Evolutionary conservation across 2,797 vertebrate genomes (phyloP).

Genomic region (Hippopotamyrus pictus): DNA sequence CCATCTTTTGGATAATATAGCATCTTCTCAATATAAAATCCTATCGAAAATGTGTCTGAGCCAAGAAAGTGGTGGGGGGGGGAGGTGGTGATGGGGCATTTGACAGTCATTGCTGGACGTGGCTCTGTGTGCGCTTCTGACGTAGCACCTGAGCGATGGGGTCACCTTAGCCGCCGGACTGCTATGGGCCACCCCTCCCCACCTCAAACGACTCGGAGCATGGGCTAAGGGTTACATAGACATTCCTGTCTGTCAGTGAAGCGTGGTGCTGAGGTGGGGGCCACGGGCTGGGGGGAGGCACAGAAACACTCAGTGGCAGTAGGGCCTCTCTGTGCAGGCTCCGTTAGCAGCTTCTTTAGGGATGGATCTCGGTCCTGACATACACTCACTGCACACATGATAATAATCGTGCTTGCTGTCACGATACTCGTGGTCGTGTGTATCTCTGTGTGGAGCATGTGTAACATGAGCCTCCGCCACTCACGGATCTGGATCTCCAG

Average conservation of each 20-base stretch:
- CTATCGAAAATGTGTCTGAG: neutral
- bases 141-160: slow-evolving; percentile 12
- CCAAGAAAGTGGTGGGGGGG: neutral
- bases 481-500: neutral
- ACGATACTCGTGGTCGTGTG: neutral
- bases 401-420: neutral
- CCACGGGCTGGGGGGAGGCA: neutral
- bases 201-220: neutral
- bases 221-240: neutral
- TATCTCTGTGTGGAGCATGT: neutral
- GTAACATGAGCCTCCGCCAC: neutral
- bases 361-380: neutral
- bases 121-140: neutral
- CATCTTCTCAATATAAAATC: neutral
- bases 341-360: neutral
- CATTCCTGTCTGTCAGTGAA: slow-evolving; percentile 21
- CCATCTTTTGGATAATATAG: neutral
- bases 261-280: slow-evolving; percentile 24
- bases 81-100: neutral
- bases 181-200: neutral
- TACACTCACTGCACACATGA: neutral
- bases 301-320: slow-evolving; percentile 20
- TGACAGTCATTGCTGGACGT: neutral
- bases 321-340: neutral
- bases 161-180: neutral